phyloP scores from a whole-genome alignment of 2,113 vertebrate species.

The Myodes glareolus region DNA sequence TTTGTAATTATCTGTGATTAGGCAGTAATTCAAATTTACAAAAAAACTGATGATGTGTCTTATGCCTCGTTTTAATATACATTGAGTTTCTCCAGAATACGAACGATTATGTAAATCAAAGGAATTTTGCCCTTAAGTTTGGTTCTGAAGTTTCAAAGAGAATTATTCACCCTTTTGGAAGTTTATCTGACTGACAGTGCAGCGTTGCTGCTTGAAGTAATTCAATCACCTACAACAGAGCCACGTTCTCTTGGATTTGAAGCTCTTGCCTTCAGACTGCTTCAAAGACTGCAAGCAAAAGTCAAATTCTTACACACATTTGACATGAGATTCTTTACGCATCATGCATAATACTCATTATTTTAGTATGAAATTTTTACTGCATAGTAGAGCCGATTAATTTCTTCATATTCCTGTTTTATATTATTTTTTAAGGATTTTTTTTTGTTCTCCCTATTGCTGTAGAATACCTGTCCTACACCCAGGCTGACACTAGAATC shows the following conservation, averaged over 20 bases:
- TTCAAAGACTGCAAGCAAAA: background rate
- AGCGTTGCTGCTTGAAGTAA: background rate
- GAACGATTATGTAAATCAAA: slow-evolving; percentile 61
- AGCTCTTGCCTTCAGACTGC: background rate
- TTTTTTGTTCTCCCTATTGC: background rate
- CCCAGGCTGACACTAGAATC: background rate
- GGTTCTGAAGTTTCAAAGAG: slow-evolving; percentile 40
- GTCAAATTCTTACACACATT: background rate
- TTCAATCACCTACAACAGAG: background rate
- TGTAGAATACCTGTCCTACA: background rate
- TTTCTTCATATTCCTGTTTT: slow-evolving; percentile 17
- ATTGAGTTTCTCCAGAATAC: slow-evolving; percentile 50
- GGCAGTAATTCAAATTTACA: slow-evolving; percentile 31
- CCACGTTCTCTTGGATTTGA: background rate
- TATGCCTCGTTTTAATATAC: slow-evolving; percentile 40
- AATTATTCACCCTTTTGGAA: slow-evolving; percentile 46
- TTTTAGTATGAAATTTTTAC: background rate
- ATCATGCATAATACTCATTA: background rate
- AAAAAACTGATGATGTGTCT: background rate
- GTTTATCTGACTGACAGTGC: background rate
- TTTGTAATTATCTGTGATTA: slow-evolving; percentile 54
- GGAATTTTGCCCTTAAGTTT: slow-evolving; percentile 41
- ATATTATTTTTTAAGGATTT: background rate
- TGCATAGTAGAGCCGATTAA: background rate
- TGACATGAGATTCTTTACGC: background rate